phyloP scores from a whole-genome alignment of 2,113 vertebrate species.

The Seriola quinqueradiata region DNA sequence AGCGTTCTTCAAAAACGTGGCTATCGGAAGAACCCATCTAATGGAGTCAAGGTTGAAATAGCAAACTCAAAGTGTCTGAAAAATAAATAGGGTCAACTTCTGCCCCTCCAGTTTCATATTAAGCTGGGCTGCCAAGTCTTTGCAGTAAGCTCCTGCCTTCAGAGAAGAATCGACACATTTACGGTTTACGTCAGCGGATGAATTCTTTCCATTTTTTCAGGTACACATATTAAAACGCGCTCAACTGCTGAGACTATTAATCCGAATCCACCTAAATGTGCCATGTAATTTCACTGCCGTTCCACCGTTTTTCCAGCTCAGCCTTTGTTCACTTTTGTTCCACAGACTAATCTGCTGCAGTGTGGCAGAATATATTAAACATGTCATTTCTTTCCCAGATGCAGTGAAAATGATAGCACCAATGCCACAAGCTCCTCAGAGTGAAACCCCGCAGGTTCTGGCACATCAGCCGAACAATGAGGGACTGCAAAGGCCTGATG shows the following conservation, averaged over 20 bases:
- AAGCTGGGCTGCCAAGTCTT: background rate
- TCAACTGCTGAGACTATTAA: slow-evolving; percentile 35
- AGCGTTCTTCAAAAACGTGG: slow-evolving; percentile 21
- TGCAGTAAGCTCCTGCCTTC: slow-evolving; percentile 39
- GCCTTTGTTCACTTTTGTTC: slow-evolving; percentile 54
- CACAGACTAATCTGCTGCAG: slow-evolving; percentile 35
- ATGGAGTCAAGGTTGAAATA: slow-evolving; percentile 49
- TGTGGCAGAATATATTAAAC: slow-evolving; percentile 35
- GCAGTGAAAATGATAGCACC: slow-evolving; percentile 57
- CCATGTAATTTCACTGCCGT: slow-evolving; percentile 26
- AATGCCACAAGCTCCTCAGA: slow-evolving; percentile 34
- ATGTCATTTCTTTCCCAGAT: slow-evolving; percentile 60
- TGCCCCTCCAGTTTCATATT: slow-evolving; percentile 19
- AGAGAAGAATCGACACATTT: slow-evolving; percentile 41
- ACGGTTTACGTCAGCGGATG: slow-evolving; percentile 20
- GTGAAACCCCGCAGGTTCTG: slow-evolving; percentile 63
- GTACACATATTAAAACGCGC: slow-evolving; percentile 49
- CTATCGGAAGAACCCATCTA: slow-evolving; percentile 45
- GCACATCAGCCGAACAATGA: slow-evolving; percentile 58
- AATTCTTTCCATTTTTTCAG: slow-evolving; percentile 67
- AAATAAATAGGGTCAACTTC: slow-evolving; percentile 57
- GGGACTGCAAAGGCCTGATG: slow-evolving; percentile 29
- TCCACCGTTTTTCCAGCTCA: slow-evolving; percentile 31
- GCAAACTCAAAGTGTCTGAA: slow-evolving; percentile 37
- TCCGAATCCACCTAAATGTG: slow-evolving; percentile 42